These are phyloP conservation scores for Neodiprion pinetum DNA, from an alignment of 1,140 invertebrate genomes.

Conservation along the genomic window DNA sequence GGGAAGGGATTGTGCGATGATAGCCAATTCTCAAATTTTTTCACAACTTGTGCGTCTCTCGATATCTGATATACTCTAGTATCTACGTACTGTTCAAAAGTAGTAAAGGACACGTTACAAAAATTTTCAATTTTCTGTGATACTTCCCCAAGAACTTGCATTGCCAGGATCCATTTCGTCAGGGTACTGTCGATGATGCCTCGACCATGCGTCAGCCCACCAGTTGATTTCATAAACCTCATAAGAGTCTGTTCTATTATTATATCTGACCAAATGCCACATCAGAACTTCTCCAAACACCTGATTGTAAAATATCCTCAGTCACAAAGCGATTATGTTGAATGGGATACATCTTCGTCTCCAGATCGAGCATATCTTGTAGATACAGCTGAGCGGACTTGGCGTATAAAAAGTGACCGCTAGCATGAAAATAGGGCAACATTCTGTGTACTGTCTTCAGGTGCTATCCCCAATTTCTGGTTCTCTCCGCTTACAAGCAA, in stretches of 20 bases:
- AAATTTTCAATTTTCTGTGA: conserved; percentile 40
- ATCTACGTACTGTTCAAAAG: conserved; percentile 49
- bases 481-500: conserved; percentile 32
- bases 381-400: conserved; percentile 47
- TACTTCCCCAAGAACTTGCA: conserved; percentile 33
- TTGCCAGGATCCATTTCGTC: conserved; percentile 34
- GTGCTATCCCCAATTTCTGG: conserved; percentile 46
- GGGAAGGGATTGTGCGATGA: conserved; percentile 37
- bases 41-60: conserved; percentile 36
- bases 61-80: conserved; percentile 38
- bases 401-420: conserved; percentile 44
- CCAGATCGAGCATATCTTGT: conserved; percentile 38
- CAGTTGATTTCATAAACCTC: conserved; percentile 43
- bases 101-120: conserved; percentile 40
- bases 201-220: conserved; percentile 37
- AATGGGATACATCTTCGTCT: conserved; percentile 31
- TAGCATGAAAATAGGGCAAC: conserved; percentile 52
- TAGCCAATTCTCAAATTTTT: conserved; percentile 39
- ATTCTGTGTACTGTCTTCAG: conserved; percentile 41
- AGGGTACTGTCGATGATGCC: conserved; percentile 36
- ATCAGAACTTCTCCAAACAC: conserved; percentile 52
- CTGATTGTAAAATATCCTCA: conserved; percentile 44
- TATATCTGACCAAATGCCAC: conserved; percentile 51
- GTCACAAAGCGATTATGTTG: conserved; percentile 40
- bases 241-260: conserved; percentile 51